Evolutionary conservation across 1,140 invertebrate genomes (phyloP), one percentile per base, ranked within the genome.

Genomic region (Asobara japonica): DNA sequence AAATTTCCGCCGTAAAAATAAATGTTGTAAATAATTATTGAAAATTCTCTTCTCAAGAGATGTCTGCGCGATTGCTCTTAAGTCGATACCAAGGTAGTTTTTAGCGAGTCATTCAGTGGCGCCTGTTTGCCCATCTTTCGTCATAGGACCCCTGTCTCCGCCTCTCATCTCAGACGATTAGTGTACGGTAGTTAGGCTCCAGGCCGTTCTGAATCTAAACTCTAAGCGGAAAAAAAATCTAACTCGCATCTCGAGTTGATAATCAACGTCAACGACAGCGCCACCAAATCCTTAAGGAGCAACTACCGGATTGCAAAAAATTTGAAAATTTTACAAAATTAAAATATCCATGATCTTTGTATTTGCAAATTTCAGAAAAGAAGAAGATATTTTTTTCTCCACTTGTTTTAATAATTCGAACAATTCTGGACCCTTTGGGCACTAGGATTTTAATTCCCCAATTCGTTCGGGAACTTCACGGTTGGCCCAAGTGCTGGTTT

Each of bases 401-500:
- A n/a, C n/a, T n/a, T n/a, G n/a, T n/a, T 11, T 36, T 11, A 36
- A 36, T 6, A 6, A 36, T 36, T 36, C 31, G 11, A 36, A 36
- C 11, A 36, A 36, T 36, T 36, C 31, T 36, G n/a, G n/a, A n/a
- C n/a, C n/a, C n/a, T n/a, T n/a, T n/a, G n/a, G n/a, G n/a, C 41
- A 45, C 8, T n/a, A n/a, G 10, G 2, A 16, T 85, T 86, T 85
- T 82, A 83, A 84, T 86, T 84, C 84, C 83, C 78, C 69, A 61
- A 85, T 87, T 86, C 81, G 84, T 78, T 74, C 83, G 80, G 81
- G 73, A 65, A 67, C 22, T 66, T 67, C 73, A 82, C 74, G 41
- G 41, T 45, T 16, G 41, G 1, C n/a, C 18, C 2, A 16, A 45
- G 4, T 45, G n/a, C 6, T 13, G 13, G 18, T 45, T 45, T 45